Evolutionary conservation across 2,113 vertebrate species (phyloP).

Genomic region (Gymnobelideus leadbeateri): DNA sequence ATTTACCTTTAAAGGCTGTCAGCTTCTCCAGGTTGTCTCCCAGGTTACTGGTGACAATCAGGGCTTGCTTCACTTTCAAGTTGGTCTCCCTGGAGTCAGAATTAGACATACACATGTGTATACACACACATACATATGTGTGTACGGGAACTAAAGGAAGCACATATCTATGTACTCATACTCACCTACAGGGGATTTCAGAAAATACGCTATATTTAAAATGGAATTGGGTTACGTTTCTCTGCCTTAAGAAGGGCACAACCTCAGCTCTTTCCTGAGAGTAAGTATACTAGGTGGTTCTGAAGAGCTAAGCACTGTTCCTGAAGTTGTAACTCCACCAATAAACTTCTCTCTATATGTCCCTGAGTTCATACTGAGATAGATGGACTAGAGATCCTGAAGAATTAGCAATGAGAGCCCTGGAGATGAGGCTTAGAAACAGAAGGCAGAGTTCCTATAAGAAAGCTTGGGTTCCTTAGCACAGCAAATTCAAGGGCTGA

Average conservation of each 20-base stretch:
- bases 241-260: not conserved
- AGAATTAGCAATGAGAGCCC: slow-evolving; percentile 9
- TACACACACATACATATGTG: not conserved
- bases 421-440: not conserved
- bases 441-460: not conserved
- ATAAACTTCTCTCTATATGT: not conserved
- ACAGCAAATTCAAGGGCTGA: not conserved
- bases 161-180: slow-evolving; percentile 9
- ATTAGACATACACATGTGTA: not conserved
- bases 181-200: slow-evolving; percentile 21
- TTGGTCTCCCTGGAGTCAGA: slow-evolving; percentile 93
- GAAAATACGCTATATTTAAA: slow-evolving; percentile 43
- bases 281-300: not conserved
- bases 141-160: not conserved
- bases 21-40: slow-evolving; percentile 87
- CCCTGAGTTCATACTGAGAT: not conserved
- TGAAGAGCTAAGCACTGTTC: not conserved
- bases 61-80: slow-evolving; percentile 95
- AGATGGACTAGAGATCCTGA: slow-evolving; percentile 32
- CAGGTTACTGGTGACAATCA: slow-evolving; percentile 91
- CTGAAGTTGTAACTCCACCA: not conserved
- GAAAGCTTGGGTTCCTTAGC: not conserved
- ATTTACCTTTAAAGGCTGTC: slow-evolving; percentile 90
- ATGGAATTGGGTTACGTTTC: not conserved
- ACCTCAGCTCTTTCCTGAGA: slow-evolving; percentile 1